Percentiles rank a stretch among this genome's conserved stretches.
Conservation (phyloP, 2,888 invertebrate species). For the Pegoplata infirma region DNA sequence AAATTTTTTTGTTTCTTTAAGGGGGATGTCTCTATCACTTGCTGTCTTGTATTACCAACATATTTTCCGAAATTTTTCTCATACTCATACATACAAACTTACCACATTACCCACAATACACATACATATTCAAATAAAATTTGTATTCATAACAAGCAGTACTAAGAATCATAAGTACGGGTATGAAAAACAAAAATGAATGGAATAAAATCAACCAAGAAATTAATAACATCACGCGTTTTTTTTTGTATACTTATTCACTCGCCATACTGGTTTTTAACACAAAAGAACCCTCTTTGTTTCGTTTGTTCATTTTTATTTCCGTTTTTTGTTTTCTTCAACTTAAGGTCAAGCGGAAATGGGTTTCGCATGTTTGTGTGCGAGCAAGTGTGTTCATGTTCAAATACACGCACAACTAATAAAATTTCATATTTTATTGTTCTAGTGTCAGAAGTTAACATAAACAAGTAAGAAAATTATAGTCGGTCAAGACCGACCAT, state of each 20-base stretch:
- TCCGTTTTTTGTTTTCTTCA: neutral
- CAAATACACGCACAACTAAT: constrained; percentile 32
- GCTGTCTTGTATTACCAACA: neutral
- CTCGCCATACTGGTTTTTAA: neutral
- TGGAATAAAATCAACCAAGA: constrained; percentile 17
- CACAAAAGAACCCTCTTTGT: neutral
- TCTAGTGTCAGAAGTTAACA: constrained; percentile 13
- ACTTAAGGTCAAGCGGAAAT: constrained; percentile 44
- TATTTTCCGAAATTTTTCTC: neutral
- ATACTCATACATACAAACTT: neutral
- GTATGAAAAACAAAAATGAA: neutral
- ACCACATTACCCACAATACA: neutral
- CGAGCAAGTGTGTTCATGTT: constrained; percentile 2
- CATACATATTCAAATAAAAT: constrained; percentile 16
- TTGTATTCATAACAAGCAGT: constrained; percentile 37
- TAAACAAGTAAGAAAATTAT: too few relatives aligned
- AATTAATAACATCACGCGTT: constrained; percentile 31
- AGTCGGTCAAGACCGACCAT: too few relatives aligned
- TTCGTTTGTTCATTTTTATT: neutral
- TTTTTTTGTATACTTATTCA: constrained; percentile 15
- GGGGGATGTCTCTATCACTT: neutral
- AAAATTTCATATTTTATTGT: constrained; percentile 28
- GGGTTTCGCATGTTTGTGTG: neutral
- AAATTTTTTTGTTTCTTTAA: too few relatives aligned
- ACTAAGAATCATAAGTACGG: constrained; percentile 14